Percentiles rank a stretch among this genome's conserved stretches.
These are phyloP conservation scores for Glossosoma conforme DNA, from an alignment of 1,140 invertebrate species.

Conservation along the genomic window DNA sequence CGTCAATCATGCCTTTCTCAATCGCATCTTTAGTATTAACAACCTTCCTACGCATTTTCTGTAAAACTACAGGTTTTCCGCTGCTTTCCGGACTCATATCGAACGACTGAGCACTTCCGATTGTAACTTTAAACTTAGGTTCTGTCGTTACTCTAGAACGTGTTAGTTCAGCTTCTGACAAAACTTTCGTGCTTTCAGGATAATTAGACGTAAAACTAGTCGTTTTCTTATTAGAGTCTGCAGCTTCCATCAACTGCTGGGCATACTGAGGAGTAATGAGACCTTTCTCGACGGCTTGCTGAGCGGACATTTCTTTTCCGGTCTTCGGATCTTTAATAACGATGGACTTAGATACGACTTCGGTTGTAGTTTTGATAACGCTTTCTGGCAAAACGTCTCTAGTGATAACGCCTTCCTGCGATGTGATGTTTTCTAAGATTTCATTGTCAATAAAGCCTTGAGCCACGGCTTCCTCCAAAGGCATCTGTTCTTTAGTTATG, in stretches of 20 bases:
- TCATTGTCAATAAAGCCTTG: constrained; percentile 57
- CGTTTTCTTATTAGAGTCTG: constrained; percentile 21
- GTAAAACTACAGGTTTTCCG: constrained; percentile 65
- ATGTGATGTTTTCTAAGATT: constrained; percentile 39
- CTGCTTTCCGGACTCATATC: constrained; percentile 53
- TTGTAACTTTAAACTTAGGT: constrained; percentile 62
- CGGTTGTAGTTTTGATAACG: constrained; percentile 26
- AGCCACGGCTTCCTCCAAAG: constrained; percentile 59
- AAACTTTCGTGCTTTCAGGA: constrained; percentile 11
- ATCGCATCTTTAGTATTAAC: constrained; percentile 67
- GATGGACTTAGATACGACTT: constrained; percentile 30
- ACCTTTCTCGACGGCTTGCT: constrained; percentile 54
- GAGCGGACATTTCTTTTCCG: constrained; percentile 45
- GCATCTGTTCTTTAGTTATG: constrained; percentile 54
- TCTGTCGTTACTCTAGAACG: constrained; percentile 57
- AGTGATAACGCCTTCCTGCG: constrained; percentile 30
- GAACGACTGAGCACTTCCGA: constrained; percentile 53
- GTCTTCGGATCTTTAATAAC: constrained; percentile 46
- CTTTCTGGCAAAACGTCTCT: constrained; percentile 29
- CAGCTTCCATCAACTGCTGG: constrained; percentile 30
- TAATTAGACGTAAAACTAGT: constrained; percentile 5
- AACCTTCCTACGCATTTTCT: constrained; percentile 72
- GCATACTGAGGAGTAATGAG: constrained; percentile 43
- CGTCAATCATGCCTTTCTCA: constrained; percentile 69
- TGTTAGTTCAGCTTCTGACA: constrained; percentile 48